Evolutionary conservation across 2,888 invertebrate species (phyloP).

Genomic region (Cryptosula pallasiana): DNA sequence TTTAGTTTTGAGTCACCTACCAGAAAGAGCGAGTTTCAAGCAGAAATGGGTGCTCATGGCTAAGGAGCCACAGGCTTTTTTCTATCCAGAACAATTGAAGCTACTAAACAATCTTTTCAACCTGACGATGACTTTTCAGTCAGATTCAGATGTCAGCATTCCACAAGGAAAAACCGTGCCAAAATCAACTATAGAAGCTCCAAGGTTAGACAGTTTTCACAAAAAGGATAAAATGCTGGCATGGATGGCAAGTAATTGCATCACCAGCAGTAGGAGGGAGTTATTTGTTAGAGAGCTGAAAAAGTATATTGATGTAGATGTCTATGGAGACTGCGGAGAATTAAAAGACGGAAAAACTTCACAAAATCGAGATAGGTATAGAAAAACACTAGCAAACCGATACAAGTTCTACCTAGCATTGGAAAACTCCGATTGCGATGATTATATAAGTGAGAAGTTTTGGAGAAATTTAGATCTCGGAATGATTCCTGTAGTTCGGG

Average conservation of each 20-base stretch:
- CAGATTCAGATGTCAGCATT: constrained; percentile 27
- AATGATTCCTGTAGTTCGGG: constrained; percentile 28
- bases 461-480: constrained; percentile 28
- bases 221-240: constrained; percentile 9
- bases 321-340: constrained; percentile 26
- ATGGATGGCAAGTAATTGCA: constrained; percentile 30
- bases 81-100: constrained; percentile 29
- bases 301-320: constrained; percentile 27
- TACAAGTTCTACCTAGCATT: constrained; percentile 31
- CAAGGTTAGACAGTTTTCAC: neutral
- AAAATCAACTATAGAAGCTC: neutral
- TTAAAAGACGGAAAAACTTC: neutral
- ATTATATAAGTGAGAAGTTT: constrained; percentile 32
- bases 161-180: constrained; percentile 25
- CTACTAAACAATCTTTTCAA: constrained; percentile 25
- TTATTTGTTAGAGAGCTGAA: constrained; percentile 27
- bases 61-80: constrained; percentile 32
- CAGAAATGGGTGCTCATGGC: constrained; percentile 26
- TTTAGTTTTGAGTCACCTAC: neutral
- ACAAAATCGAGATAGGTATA: neutral
- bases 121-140: constrained; percentile 28
- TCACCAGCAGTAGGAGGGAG: constrained; percentile 27
- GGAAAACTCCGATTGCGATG: constrained; percentile 31
- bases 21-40: neutral
- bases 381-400: neutral